These are phyloP conservation scores for Smithornis capensis DNA, from an alignment of 2,113 vertebrate genomes.

Conservation along the genomic window DNA sequence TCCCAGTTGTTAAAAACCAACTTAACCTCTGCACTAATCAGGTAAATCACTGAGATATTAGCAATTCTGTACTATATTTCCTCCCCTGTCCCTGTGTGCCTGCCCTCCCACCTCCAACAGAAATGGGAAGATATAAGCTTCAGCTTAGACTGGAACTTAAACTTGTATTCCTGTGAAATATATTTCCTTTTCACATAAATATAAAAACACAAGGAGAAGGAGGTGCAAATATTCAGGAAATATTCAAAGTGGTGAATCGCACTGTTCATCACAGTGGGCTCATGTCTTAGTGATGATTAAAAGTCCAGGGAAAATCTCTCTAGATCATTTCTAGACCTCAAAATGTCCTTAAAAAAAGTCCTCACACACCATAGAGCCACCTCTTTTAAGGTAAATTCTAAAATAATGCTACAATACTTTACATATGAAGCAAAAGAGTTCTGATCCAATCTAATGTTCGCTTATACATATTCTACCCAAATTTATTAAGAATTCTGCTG, in stretches of 20 bases:
- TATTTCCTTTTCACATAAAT: neutral
- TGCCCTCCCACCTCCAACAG: neutral
- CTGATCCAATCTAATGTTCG: neutral
- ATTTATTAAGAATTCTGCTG: neutral
- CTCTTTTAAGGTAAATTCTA: neutral
- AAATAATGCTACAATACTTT: neutral
- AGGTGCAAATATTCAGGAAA: neutral
- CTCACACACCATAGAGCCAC: rapidly evolving
- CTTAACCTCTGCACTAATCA: neutral
- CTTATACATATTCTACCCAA: neutral
- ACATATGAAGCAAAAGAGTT: neutral
- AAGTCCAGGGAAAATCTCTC: neutral
- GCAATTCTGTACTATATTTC: neutral
- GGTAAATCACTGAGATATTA: neutral
- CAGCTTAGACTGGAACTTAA: neutral
- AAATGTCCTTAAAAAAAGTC: neutral
- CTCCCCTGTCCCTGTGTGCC: neutral
- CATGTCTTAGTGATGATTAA: neutral
- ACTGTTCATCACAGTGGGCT: neutral
- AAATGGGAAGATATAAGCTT: neutral
- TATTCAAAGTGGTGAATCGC: neutral
- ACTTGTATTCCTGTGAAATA: neutral
- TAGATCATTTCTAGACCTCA: neutral
- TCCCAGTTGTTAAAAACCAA: neutral
- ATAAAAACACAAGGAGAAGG: neutral